A percentile compares a stretch with the other conserved stretches of the same genome.
Evolutionary conservation across 2,797 vertebrate genomes (phyloP).

Genomic region (Sebastes diaconus): DNA sequence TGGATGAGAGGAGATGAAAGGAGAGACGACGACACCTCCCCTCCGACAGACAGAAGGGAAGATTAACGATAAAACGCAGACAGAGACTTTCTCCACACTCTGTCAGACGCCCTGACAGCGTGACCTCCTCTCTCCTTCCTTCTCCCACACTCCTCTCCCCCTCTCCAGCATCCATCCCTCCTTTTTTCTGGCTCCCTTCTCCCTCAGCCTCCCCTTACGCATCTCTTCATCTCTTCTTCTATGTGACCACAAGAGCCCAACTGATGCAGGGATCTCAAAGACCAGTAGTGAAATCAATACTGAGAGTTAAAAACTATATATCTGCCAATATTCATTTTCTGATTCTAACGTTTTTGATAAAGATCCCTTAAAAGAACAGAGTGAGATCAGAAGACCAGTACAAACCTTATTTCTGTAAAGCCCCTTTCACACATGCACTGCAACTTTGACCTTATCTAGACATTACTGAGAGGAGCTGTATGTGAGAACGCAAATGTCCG

Average conservation of each 20-base stretch:
- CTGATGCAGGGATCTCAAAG: not conserved
- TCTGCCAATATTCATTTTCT: too few relatives aligned
- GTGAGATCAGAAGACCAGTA: too few relatives aligned
- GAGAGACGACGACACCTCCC: slow-evolving; percentile 13
- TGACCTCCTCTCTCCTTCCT: not conserved
- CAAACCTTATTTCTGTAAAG: too few relatives aligned
- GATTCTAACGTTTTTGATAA: fast-evolving
- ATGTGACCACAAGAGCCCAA: not conserved
- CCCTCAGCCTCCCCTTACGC: not conserved
- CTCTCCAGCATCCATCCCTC: not conserved
- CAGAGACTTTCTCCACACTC: slow-evolving; percentile 62
- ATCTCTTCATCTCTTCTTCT: not conserved
- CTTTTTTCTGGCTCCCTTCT: not conserved
- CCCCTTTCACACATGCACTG: too few relatives aligned
- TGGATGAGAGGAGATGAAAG: slow-evolving; percentile 48
- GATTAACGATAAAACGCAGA: slow-evolving; percentile 24
- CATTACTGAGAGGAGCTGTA: too few relatives aligned
- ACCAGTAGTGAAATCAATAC: fast-evolving
- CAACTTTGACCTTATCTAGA: too few relatives aligned
- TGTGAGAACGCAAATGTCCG: too few relatives aligned
- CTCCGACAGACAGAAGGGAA: slow-evolving; percentile 4
- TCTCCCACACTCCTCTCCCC: not conserved
- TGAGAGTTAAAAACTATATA: not conserved
- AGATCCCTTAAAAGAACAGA: too few relatives aligned
- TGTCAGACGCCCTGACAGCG: slow-evolving; percentile 31